These are phyloP conservation scores for Stenoptilia bipunctidactyla DNA, from an alignment of 2,888 invertebrate genomes.

Conservation along the genomic window DNA sequence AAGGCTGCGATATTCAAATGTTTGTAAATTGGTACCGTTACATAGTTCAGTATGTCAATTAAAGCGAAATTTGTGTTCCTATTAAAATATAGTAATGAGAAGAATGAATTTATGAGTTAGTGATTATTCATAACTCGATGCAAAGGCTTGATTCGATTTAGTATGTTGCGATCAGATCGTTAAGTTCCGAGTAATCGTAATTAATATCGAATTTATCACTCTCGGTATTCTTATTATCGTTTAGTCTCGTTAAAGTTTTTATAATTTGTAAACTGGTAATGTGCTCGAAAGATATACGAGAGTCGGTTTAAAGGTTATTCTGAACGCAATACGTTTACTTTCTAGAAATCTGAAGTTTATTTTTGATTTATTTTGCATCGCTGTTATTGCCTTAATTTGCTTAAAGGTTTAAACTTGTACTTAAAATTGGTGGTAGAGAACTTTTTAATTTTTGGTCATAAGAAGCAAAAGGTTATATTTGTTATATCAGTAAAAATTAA, in stretches of 20 bases:
- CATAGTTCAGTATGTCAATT: not conserved
- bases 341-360: too few species aligned
- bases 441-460: too few species aligned
- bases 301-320: too few species aligned
- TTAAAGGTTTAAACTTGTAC: too few species aligned
- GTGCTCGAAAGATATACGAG: too few species aligned
- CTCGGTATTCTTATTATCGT: not conserved
- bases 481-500: too few species aligned
- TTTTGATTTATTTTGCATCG: too few species aligned
- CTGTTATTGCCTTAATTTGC: too few species aligned
- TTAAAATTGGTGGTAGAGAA: too few species aligned
- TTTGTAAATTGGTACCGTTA: not conserved
- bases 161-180: not conserved
- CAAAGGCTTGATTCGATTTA: not conserved
- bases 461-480: too few species aligned
- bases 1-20: not conserved
- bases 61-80: not conserved
- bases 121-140: not conserved
- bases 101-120: not conserved
- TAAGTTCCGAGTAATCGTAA: not conserved
- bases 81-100: not conserved
- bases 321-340: too few species aligned
- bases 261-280: too few species aligned
- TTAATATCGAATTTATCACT: slow-evolving; percentile 1
- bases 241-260: not conserved